Evolutionary conservation across 2,797 vertebrate genomes (phyloP), one percentile per base, ranked within the genome.

Genomic region (Netta rufina): DNA sequence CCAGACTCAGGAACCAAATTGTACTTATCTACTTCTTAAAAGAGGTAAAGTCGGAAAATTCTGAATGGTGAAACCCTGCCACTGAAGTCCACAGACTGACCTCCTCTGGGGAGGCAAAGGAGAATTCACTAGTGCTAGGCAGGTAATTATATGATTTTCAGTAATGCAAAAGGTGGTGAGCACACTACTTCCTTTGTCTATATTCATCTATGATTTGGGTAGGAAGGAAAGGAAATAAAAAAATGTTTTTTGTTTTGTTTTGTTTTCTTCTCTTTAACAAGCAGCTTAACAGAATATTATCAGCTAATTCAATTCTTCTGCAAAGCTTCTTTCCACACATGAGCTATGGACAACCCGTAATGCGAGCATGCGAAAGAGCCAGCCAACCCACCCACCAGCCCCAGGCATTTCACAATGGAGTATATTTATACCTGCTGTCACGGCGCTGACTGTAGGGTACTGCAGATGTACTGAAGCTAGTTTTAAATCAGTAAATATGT

Each of bases 401-500:
- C 38, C 64, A 70, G 64, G 84, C 71, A 9, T 64, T 78, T 92
- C 80, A 87, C 72, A 47, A 28, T 90, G 80, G 45, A 72, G 30
- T 75, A 4, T 92, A 81, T 87, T 90, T 89, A 87, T 84, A 91
- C 81, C 67, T 94, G 81, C 89, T 79, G 41, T 62, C 33, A 2
- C 8, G 3, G 83, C 2, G 1, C 66, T 75, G 91, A 65, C 62
- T 78, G 62, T 74, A 84, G 64, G 4, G 13, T 0, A 0, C 78
- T 73, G 74, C 87, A 92, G 75, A 92, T 62, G 80, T 54, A 75
- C 76, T 12, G 54, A 56, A 83, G 64, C 56, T 80, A 43, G 32
- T 67, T 93, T 87, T 71, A 85, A 80, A 85, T 39, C 47, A 71
- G 39, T 32, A 92, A 87, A 66, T 73, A 76, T 0, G 6, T 71